Evolutionary conservation across 2,113 vertebrate genomes (phyloP).

Genomic region (Datnioides undecimradiatus): DNA sequence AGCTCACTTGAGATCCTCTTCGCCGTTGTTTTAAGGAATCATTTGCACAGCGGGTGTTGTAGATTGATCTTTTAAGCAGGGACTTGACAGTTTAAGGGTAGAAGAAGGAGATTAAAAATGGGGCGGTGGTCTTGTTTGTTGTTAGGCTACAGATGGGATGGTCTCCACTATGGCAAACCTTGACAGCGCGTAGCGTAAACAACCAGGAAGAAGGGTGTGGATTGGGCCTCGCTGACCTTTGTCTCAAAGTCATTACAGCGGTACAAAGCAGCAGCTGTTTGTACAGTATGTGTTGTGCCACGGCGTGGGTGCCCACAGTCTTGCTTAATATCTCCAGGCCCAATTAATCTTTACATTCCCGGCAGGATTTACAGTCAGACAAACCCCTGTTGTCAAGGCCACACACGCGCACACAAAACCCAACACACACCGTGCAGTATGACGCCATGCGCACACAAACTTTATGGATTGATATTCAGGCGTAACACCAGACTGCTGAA

Average conservation of each 20-base stretch:
- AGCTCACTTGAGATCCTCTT: slow-evolving; percentile 6
- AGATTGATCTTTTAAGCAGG: slow-evolving; percentile 27
- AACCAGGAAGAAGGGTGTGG: slow-evolving; percentile 58
- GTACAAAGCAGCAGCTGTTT: slow-evolving; percentile 49
- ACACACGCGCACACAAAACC: slow-evolving; percentile 10
- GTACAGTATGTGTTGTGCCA: slow-evolving; percentile 50
- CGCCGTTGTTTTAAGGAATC: slow-evolving; percentile 19
- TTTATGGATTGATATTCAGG: neutral
- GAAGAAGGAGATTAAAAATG: slow-evolving; percentile 15
- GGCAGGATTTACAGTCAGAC: slow-evolving; percentile 65
- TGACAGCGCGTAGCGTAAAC: slow-evolving; percentile 45
- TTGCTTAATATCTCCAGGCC: slow-evolving; percentile 61
- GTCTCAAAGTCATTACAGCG: slow-evolving; percentile 63
- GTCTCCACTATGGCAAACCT: slow-evolving; percentile 20
- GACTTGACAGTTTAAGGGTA: slow-evolving; percentile 35
- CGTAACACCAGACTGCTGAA: neutral
- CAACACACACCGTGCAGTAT: neutral
- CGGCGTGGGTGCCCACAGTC: slow-evolving; percentile 31
- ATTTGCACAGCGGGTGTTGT: slow-evolving; percentile 18
- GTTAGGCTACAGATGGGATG: slow-evolving; percentile 25
- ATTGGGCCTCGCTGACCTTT: slow-evolving; percentile 69
- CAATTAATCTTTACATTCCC: slow-evolving; percentile 75
- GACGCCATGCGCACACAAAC: neutral
- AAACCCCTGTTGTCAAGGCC: slow-evolving; percentile 53
- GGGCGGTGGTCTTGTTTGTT: slow-evolving; percentile 48